Conservation (phyloP, 2,888 invertebrate species). For the Morpho achilles region DNA sequence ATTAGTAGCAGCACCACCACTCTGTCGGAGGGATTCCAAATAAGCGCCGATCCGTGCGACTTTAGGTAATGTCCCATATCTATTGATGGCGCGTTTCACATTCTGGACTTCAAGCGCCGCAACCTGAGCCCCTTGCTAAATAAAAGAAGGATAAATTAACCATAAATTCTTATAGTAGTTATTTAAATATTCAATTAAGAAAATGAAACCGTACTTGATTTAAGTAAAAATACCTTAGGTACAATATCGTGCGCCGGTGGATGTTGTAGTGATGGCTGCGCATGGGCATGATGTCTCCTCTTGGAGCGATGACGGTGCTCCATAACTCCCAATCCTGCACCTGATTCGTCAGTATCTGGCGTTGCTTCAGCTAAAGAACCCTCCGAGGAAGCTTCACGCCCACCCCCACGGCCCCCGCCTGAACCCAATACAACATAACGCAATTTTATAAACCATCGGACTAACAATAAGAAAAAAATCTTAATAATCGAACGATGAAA, state of each 20-base stretch:
- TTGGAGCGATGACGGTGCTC: slow-evolving; percentile 69
- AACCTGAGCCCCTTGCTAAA: slow-evolving; percentile 83
- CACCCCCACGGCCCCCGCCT: slow-evolving; percentile 45
- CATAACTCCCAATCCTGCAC: slow-evolving; percentile 56
- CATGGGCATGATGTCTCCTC: slow-evolving; percentile 52
- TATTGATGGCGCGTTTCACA: slow-evolving; percentile 95
- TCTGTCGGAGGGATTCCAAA: slow-evolving; percentile 93
- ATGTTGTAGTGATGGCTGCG: slow-evolving; percentile 55
- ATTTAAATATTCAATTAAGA: too few relatives aligned
- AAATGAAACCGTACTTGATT: slow-evolving; percentile 7
- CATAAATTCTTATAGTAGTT: too few relatives aligned
- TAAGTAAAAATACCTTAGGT: slow-evolving; percentile 36
- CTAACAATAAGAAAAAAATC: too few relatives aligned
- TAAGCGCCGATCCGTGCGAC: slow-evolving; percentile 98
- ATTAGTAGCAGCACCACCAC: slow-evolving; percentile 61
- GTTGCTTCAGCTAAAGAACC: slow-evolving; percentile 84
- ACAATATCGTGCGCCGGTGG: slow-evolving; percentile 35
- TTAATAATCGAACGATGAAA: too few relatives aligned
- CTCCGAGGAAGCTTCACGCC: slow-evolving; percentile 82
- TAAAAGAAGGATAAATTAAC: background rate
- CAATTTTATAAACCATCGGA: background rate
- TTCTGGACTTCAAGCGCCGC: slow-evolving; percentile 97
- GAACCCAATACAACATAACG: background rate
- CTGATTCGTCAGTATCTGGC: slow-evolving; percentile 86
- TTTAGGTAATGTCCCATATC: slow-evolving; percentile 98